phyloP scores from a whole-genome alignment of 1,140 invertebrate species.

The Drosophila setifemur region DNA sequence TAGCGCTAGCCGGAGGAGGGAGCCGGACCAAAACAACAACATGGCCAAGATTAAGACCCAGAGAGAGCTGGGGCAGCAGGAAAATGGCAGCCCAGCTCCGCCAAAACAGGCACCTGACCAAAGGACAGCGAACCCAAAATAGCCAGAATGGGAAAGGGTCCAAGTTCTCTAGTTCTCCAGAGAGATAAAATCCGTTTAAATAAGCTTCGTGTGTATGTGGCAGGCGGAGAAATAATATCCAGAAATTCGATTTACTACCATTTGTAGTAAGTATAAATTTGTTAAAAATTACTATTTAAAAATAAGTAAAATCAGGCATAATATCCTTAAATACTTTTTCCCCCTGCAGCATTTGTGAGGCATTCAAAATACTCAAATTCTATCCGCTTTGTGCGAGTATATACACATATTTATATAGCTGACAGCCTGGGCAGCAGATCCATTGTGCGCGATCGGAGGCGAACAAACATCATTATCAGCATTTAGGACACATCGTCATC shows the following conservation, averaged over 20 bases:
- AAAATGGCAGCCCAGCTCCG: not conserved
- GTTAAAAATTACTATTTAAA: too few species aligned
- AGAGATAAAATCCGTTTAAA: conserved; percentile 8
- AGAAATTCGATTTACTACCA: too few species aligned
- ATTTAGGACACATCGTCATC: conserved; percentile 50
- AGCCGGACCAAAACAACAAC: conserved; percentile 12
- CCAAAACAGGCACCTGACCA: conserved; percentile 24
- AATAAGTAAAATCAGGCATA: too few species aligned
- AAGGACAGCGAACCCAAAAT: conserved; percentile 13
- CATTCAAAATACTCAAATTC: not conserved
- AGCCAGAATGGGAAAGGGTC: conserved; percentile 6
- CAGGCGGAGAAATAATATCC: too few species aligned
- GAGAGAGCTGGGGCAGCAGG: not conserved
- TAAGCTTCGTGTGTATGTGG: not conserved
- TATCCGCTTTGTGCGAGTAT: too few species aligned
- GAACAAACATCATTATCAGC: conserved; percentile 62
- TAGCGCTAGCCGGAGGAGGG: not conserved
- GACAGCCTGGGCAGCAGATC: conserved; percentile 3
- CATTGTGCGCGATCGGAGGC: conserved; percentile 43
- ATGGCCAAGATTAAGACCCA: conserved; percentile 29
- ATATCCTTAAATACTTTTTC: too few species aligned
- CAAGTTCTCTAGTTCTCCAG: not conserved
- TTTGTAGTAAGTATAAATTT: too few species aligned
- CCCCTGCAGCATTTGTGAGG: too few species aligned
- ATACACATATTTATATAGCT: conserved; percentile 5